phyloP scores from a whole-genome alignment of 2,113 vertebrate genomes.

The Thomomys bottae region DNA sequence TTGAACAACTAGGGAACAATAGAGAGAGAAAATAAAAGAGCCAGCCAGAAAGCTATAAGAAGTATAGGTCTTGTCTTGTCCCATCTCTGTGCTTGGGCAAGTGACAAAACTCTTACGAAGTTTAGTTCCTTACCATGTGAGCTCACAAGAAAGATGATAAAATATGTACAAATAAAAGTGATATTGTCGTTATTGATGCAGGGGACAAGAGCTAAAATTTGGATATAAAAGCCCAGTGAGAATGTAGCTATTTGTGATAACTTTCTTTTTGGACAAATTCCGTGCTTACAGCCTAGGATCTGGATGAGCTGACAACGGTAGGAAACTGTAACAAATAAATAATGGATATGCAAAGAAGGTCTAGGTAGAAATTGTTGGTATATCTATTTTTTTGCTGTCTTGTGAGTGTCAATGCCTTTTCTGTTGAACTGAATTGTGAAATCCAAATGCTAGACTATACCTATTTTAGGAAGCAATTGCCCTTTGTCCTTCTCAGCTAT shows the following conservation, averaged over 20 bases:
- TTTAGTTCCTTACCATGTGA: background rate
- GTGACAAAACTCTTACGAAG: background rate
- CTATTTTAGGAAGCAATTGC: conserved; percentile 8
- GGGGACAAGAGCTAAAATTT: background rate
- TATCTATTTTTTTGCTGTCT: background rate
- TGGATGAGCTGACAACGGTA: background rate
- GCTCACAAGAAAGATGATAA: background rate
- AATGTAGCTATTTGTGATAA: background rate
- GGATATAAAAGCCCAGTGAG: background rate
- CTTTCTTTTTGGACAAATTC: background rate
- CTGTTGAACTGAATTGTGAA: background rate
- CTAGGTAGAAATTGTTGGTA: background rate
- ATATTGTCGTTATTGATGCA: background rate
- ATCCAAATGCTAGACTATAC: background rate
- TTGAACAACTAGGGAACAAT: background rate
- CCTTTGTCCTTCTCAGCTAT: background rate
- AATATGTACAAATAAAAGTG: background rate
- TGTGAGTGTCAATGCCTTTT: background rate
- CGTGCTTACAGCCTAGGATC: background rate
- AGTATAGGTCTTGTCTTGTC: background rate
- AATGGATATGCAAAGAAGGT: background rate
- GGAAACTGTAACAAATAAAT: background rate
- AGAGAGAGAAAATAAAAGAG: background rate
- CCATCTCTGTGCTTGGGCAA: background rate
- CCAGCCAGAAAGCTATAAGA: too few species aligned